Base-by-base conservation (phyloP, 1,140 invertebrate species). In the Dendroctonus ponderosae region DNA sequence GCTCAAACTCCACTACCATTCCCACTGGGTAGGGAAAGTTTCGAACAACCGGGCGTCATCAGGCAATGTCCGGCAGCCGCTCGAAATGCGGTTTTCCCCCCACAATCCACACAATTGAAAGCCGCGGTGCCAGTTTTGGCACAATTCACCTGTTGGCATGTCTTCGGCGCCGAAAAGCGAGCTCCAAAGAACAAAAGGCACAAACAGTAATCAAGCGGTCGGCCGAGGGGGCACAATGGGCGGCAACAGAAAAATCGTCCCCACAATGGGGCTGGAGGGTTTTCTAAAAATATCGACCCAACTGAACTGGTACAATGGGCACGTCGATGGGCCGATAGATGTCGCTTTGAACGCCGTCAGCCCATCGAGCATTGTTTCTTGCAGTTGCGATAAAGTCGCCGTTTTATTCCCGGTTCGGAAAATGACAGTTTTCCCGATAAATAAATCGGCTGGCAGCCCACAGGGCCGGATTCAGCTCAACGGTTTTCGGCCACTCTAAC, bases 291-390 rank as follows among this genome's bases (percentile, higher is more conserved):
- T 68, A 71, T 62, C 53, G 63, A 66, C 62, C 54, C 44, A 48
- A 26, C 26, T 26, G 26, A 26, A 15, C n/a, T n/a, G 52, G 12
- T 51, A 62, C 48, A 59, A 62, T 66, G 41, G 41, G 7, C 57
- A 42, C 46, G 49, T 67, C 65, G 65, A 67, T 67, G 42, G 49
- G 57, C 61, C 67, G 67, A 71, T 69, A 69, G 70, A 71, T 67
- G 62, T 61, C n/a, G 60, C 60, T 51, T 58, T 52, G 41, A 56
- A 49, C 41, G 39, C 15, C 60, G 59, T 58, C 59, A 58, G 43
- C 66, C 66, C 44, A 56, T 61, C 52, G 15, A 54, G 56, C 62
- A 62, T 67, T 67, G 58, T 62, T 67, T 67, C 66, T 68, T 68
- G 1, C 59, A 56, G 46, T 14, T 12, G 59, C 60, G 66, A 68